Evolutionary conservation across 35 echinoderm and acorn worm species (phyloP).

Genomic region (Heliocidaris tuberculata): DNA sequence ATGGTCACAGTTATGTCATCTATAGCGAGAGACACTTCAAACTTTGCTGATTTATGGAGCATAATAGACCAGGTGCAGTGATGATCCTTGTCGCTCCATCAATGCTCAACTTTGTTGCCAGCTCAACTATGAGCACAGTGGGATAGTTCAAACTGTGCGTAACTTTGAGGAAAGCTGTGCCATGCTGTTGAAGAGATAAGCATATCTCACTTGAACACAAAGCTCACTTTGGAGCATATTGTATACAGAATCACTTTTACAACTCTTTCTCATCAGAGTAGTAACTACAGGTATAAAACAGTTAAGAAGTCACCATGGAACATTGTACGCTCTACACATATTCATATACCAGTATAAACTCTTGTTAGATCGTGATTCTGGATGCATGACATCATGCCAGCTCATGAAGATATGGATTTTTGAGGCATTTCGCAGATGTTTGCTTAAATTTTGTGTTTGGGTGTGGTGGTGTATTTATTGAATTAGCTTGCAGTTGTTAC

Average conservation of each 20-base stretch:
- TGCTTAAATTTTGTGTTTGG: background rate
- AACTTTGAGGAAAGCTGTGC: background rate
- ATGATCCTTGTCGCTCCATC: background rate
- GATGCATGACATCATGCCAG: background rate
- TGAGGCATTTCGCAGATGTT: background rate
- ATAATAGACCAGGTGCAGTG: background rate
- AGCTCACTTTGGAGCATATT: background rate
- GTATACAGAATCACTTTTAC: background rate
- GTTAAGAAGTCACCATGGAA: background rate
- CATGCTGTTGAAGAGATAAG: background rate
- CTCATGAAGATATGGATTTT: background rate
- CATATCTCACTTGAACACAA: background rate
- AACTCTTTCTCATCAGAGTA: background rate
- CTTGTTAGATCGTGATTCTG: background rate
- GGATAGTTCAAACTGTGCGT: background rate
- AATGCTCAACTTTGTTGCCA: background rate
- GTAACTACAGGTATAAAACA: background rate
- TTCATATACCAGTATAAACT: background rate
- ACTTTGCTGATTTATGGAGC: background rate
- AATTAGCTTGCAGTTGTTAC: background rate
- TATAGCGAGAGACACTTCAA: background rate
- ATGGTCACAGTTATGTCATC: background rate
- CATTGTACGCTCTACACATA: background rate
- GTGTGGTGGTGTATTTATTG: background rate
- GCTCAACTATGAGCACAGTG: background rate